phyloP scores from a whole-genome alignment of 2,797 vertebrate genomes.

The Mallotus villosus region DNA sequence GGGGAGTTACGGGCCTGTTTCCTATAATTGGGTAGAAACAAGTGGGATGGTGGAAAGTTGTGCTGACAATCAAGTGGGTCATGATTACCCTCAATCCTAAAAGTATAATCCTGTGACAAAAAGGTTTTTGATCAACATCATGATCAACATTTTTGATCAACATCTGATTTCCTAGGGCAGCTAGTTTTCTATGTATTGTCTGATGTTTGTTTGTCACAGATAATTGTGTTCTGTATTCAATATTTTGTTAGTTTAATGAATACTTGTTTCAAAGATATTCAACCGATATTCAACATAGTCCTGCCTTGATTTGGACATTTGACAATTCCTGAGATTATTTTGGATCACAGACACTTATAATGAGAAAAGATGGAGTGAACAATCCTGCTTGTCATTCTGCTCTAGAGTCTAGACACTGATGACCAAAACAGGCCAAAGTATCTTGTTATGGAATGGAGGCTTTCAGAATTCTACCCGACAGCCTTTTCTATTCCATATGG shows the following conservation, averaged over 20 bases:
- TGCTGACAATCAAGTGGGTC: constrained; percentile 27
- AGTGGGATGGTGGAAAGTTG: constrained; percentile 13
- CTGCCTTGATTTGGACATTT: no score
- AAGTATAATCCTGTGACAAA: background rate
- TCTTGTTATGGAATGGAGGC: constrained; percentile 17
- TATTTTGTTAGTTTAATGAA: no score
- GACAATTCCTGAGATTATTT: no score
- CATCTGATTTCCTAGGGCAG: no score
- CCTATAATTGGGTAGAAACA: background rate
- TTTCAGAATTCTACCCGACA: constrained; percentile 15
- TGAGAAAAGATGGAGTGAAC: no score
- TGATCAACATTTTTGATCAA: no score
- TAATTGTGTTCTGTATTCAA: no score
- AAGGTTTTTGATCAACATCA: no score
- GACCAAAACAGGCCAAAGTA: constrained; percentile 10
- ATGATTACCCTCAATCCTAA: constrained; percentile 37
- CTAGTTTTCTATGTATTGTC: no score
- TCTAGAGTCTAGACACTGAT: background rate
- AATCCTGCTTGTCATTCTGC: background rate
- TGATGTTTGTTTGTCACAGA: no score
- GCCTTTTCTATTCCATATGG: background rate
- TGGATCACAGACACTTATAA: no score
- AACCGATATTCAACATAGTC: background rate
- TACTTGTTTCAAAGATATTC: no score
- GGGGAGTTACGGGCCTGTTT: constrained; percentile 1